Conservation (phyloP, 2,888 invertebrate species). For the Phaedon cochleariae region DNA sequence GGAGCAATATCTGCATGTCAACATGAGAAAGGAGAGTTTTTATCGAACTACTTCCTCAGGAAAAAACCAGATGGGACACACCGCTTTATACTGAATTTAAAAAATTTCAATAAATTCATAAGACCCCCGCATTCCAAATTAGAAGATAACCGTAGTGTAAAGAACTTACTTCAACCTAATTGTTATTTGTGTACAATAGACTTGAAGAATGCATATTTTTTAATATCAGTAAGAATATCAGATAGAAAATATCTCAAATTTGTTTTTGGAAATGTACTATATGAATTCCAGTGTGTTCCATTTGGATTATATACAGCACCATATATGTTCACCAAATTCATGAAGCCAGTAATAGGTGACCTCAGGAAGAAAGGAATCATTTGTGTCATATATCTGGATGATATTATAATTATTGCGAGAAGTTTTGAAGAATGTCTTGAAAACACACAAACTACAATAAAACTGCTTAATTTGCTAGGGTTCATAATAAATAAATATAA, state of each 20-base stretch:
- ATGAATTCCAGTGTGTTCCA: too few species aligned
- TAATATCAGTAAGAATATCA: neutral
- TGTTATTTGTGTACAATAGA: neutral
- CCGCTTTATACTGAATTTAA: neutral
- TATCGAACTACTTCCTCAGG: neutral
- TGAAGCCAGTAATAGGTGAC: neutral
- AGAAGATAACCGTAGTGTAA: neutral
- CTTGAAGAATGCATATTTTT: constrained; percentile 8
- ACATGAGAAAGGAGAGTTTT: neutral
- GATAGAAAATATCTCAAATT: neutral
- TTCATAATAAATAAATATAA: too few species aligned
- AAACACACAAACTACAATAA: too few species aligned
- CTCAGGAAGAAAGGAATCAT: neutral
- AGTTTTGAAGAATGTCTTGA: too few species aligned
- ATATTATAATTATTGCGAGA: too few species aligned
- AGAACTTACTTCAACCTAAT: neutral
- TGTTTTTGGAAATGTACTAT: neutral
- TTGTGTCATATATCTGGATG: neutral
- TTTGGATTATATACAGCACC: too few species aligned
- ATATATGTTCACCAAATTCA: neutral
- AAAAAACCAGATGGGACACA: neutral
- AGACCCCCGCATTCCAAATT: neutral
- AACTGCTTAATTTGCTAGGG: too few species aligned
- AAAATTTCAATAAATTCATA: neutral
- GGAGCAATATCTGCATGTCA: neutral